Base-by-base conservation (phyloP, 2,888 invertebrate genomes). In the Apeira syringaria region DNA sequence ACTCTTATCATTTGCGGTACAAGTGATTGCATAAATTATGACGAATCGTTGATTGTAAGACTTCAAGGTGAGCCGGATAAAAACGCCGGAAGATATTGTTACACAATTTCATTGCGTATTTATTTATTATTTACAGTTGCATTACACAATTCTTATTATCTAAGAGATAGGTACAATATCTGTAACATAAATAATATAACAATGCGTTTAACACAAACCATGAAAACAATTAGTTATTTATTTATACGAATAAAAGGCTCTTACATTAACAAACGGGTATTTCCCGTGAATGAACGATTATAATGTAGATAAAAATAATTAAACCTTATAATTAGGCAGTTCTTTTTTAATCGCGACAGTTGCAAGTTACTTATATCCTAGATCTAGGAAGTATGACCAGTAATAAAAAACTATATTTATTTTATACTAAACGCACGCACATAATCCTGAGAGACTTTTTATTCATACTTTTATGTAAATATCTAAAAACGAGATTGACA, bases 31-130 rank as follows among this genome's bases (percentile, higher is more conserved):
- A 15, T 15, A 15, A 15, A 15, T 3, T 15, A 3, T 15, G 2
- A 15, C 15, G 2, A 4, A n/a, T n/a, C n/a, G n/a, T n/a, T 46
- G 13, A 35, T 32, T 43, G 43, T 45, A 41, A 45, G 41, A 7
- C 31, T 22, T 18, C 20, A 45, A 45, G 27, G 31, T 43, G 31
- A 38, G 18, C 28, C 12, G 18, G 24, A 24, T 22, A 30, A 26
- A 34, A 9, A 33, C 29, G 17, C 6, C 32, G 27, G 17, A 36
- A 27, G 15, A 25, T 42, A 39, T 44, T 46, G 17, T 48, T 31
- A 39, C 48, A 58, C 53, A 58, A 58, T 53, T 55, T 32, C 37
- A 59, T 59, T 61, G 56, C 45, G 45, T 53, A 38, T 27, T n/a
- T n/a, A 38, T 54, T 53, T 52, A 47, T 47, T 53, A 53, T 51